Base-by-base conservation (phyloP, 2,888 invertebrate genomes). In the Exocentrus adspersus region DNA sequence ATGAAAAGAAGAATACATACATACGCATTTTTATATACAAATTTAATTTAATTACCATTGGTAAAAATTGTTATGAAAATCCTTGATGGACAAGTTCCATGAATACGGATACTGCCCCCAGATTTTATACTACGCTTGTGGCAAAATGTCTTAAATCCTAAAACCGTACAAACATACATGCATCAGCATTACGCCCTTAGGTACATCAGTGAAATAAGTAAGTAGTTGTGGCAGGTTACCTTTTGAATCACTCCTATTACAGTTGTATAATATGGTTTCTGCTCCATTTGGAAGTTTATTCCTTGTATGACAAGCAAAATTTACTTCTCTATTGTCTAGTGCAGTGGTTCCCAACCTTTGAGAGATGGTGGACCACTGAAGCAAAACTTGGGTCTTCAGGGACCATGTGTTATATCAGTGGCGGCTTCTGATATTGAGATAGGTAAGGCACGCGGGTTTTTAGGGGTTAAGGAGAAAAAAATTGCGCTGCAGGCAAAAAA, bases 21-120 rank as follows among this genome's bases (percentile, higher is more conserved):
- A 52, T 45, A 48, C n/a, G 59, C 42, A 51, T 16, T 21, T 32
- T 30, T 32, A 30, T 24, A 48, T 24, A 7, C 58, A 46, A 24
- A 14, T 42, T 42, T 4, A 42, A 42, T 12, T 14, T 37, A 37
- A 10, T 12, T 12, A 37, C 37, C 37, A 32, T 6, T 14, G 10
- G 19, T 20, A 56, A 20, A 51, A 53, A 41, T 17, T 32, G 28
- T 65, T 62, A 37, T n/a, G 4, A 12, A 2, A 37, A 37, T 37
- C 58, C 51, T 67, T 37, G 69, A 67, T 24, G 69, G 63, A 51
- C 67, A 67, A 17, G 56, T 43, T 51, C 56, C 62, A 20, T 28
- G 20, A 57, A 62, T 57, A 20, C 32, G 30, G 24, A 64, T 64
- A 20, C 61, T 67, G 5, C 66, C 64, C 7, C 68, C 64, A 41